phyloP scores from a whole-genome alignment of 30 jellyfish, hydroid and myxozoan genomes.

The Catostylus mosaicus region DNA sequence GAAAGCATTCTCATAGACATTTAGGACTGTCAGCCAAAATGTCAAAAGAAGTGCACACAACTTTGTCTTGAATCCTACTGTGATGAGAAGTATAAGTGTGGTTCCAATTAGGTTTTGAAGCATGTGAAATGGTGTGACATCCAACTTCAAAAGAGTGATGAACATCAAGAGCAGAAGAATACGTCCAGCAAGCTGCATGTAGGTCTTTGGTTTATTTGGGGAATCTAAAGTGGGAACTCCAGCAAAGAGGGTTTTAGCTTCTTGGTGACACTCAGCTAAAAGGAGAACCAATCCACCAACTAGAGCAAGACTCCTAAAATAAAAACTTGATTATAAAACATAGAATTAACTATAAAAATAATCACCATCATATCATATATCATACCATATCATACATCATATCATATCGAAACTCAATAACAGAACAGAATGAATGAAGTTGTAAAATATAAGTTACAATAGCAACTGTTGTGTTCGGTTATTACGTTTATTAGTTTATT shows the following conservation, averaged over 20 bases:
- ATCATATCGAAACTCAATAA: no score
- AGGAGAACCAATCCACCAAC: conserved; percentile 93
- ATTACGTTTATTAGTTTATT: no score
- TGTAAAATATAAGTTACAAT: no score
- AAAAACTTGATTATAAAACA: no score
- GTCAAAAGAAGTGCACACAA: conserved; percentile 92
- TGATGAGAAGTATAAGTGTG: conserved; percentile 83
- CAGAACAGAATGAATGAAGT: no score
- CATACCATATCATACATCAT: no score
- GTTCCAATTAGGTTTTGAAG: conserved; percentile 88
- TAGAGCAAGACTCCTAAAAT: conserved; percentile 94
- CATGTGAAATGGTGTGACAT: conserved; percentile 94
- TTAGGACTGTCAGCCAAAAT: conserved; percentile 73
- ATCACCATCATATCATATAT: no score
- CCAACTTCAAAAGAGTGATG: conserved; percentile 93
- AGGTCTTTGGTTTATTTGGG: conserved; percentile 93
- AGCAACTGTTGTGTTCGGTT: no score
- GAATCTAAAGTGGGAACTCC: conserved; percentile 97
- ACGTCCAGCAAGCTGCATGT: conserved; percentile 99
- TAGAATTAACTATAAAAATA: no score
- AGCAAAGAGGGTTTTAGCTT: conserved; percentile 97
- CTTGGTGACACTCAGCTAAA: conserved; percentile 97
- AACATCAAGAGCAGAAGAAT: conserved; percentile 92
- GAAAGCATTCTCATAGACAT: conserved; percentile 94
- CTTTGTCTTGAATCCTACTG: conserved; percentile 98